Percentiles rank a stretch among this genome's conserved stretches.
Evolutionary conservation across 2,888 invertebrate genomes (phyloP).

Genomic region (Aquatica leii): DNA sequence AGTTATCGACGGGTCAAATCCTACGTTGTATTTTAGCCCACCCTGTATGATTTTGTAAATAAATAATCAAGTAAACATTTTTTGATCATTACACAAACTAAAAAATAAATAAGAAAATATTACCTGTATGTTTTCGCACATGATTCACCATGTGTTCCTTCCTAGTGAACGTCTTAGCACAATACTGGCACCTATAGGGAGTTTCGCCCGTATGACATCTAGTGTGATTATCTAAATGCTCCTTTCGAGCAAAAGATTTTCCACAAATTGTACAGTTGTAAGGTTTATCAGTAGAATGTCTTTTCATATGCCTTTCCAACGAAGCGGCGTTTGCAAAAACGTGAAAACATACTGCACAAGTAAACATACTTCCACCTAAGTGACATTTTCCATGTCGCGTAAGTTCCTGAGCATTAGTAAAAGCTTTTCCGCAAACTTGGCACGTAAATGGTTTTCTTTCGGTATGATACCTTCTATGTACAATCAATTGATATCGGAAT

Average conservation of each 20-base stretch:
- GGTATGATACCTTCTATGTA: constrained; percentile 86
- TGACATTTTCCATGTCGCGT: constrained; percentile 86
- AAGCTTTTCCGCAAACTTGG: constrained; percentile 84
- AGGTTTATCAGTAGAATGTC: constrained; percentile 84
- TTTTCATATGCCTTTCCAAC: constrained; percentile 80
- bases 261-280: constrained; percentile 87
- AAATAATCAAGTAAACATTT: too few relatives aligned
- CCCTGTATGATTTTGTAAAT: too few relatives aligned
- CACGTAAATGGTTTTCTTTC: constrained; percentile 85
- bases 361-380: constrained; percentile 79
- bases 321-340: constrained; percentile 77
- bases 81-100: too few relatives aligned
- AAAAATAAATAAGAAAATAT: background rate
- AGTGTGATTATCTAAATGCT: constrained; percentile 86
- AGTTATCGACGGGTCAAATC: too few relatives aligned
- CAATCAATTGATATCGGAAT: constrained; percentile 86
- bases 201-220: constrained; percentile 83
- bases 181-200: constrained; percentile 79
- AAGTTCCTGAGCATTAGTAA: constrained; percentile 80
- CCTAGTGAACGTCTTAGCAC: constrained; percentile 78
- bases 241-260: constrained; percentile 86
- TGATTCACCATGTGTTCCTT: constrained; percentile 84
- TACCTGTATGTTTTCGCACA: constrained; percentile 76
- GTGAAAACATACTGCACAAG: constrained; percentile 76
- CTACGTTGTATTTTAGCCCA: too few relatives aligned